These are phyloP conservation scores for Sebastes goodei DNA, from an alignment of 2,797 vertebrate species.

Conservation along the genomic window DNA sequence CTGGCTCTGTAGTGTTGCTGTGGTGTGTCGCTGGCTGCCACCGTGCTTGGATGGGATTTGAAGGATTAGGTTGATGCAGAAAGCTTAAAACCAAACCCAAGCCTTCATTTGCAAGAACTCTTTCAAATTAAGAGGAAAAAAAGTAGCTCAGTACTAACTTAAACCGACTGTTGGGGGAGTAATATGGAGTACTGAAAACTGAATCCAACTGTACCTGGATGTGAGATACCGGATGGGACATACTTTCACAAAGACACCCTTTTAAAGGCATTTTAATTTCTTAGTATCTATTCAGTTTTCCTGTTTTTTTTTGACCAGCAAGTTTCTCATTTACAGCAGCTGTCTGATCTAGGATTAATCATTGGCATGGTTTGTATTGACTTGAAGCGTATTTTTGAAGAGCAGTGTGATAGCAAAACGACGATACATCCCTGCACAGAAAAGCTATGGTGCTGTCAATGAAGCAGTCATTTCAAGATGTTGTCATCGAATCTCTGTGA, in stretches of 20 bases:
- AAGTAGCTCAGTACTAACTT: conserved; percentile 5
- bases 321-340: not conserved
- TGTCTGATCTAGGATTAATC: not conserved
- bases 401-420: not conserved
- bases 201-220: not conserved
- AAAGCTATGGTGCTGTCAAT: not conserved
- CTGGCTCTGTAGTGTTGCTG: not conserved
- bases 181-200: not conserved
- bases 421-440: not conserved
- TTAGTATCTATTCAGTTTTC: not conserved
- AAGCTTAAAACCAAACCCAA: conserved; percentile 61
- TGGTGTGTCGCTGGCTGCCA: conserved; percentile 18
- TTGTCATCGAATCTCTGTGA: not conserved
- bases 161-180: not conserved
- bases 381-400: not conserved
- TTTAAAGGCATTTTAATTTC: not conserved
- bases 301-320: not conserved
- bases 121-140: conserved; percentile 46
- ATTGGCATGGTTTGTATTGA: not conserved
- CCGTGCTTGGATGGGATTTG: conserved; percentile 63
- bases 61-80: conserved; percentile 67
- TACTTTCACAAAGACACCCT: not conserved
- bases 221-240: not conserved
- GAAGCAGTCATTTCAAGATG: not conserved
- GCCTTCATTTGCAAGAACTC: conserved; percentile 51